Base-by-base conservation (phyloP, 1,140 invertebrate genomes). In the Portunus trituberculatus region DNA sequence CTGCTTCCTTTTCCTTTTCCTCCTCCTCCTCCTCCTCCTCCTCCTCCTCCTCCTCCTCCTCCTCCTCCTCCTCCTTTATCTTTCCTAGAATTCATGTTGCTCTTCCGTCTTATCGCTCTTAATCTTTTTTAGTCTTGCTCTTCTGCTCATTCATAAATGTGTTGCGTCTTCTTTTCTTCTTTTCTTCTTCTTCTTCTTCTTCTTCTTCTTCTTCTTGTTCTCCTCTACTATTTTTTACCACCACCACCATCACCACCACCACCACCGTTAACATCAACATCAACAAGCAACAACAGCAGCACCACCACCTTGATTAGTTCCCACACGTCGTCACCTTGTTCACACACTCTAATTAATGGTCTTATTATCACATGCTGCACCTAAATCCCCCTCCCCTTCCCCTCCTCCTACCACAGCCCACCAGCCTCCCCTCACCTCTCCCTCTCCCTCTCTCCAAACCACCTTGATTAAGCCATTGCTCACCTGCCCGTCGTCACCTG, bases 391-490 rank as follows among this genome's bases (percentile, higher is more conserved):
- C 67, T 7, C 67, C 20, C 59, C 20, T 25, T 10, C 20, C 59
- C 59, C 10, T 14, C 14, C 48, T 14, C 48, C 48, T 7, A n/a
- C 48, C 48, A 52, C 14, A 7, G 48, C 48, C 14, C 48, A 52
- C 48, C 48, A 7, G 48, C 59, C 10, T 25, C 10, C 59, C 59
- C 20, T n/a, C 6, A 1, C 25, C 67, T 76, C 6, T 8, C 16
- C 2, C n/a, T 10, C 67, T 7, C n/a, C 20, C 67, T 7, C 67
- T 8, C 67, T 20, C 67, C 16, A 76, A 59, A 59, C 52, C 67
- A 76, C 67, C 67, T 76, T 76, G n/a, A 76, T 76, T 76, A 76
- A 76, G 67, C 67, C 67, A 76, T 76, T 76, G 67, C 67, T 76
- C 67, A 76, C 67, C 67, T 76, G 67, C 20, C 20, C 25, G 25